phyloP scores from a whole-genome alignment of 2,113 vertebrate species.

The Neotoma lepida region DNA sequence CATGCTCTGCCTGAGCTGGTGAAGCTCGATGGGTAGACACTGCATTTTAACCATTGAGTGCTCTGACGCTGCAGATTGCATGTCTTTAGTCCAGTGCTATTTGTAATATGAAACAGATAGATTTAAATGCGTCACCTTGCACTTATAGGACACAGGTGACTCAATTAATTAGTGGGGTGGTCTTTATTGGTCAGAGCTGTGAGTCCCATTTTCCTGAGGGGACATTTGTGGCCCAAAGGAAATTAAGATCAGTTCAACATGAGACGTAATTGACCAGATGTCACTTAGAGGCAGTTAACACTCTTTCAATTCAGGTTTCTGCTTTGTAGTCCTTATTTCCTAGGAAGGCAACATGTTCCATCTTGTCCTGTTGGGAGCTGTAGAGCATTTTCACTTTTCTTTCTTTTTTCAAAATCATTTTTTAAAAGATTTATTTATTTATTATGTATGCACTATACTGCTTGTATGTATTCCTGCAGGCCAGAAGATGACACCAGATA shows the following conservation, averaged over 20 bases:
- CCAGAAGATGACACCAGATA: no score
- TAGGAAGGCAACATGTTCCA: not conserved
- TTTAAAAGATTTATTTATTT: no score
- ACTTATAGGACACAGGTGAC: not conserved
- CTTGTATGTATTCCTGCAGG: no score
- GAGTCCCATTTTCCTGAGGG: conserved; percentile 62
- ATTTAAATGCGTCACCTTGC: conserved; percentile 9
- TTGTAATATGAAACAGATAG: not conserved
- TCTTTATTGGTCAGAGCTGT: conserved; percentile 48
- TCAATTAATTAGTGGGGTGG: conserved; percentile 59
- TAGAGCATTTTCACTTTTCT: not conserved
- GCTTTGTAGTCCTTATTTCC: not conserved
- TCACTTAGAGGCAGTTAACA: conserved; percentile 46
- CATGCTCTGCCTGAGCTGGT: not conserved
- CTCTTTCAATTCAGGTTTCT: conserved; percentile 17
- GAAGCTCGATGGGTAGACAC: not conserved
- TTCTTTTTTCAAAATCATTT: no score
- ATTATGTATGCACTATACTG: no score
- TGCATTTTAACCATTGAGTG: not conserved
- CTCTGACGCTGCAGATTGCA: fast-evolving
- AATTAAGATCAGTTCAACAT: conserved; percentile 47
- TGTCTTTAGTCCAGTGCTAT: not conserved
- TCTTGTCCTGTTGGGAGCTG: not conserved
- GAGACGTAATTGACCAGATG: conserved; percentile 61
- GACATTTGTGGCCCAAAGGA: conserved; percentile 64